These are phyloP conservation scores for Ladona fulva DNA, from an alignment of 1,140 invertebrate species.

Conservation along the genomic window DNA sequence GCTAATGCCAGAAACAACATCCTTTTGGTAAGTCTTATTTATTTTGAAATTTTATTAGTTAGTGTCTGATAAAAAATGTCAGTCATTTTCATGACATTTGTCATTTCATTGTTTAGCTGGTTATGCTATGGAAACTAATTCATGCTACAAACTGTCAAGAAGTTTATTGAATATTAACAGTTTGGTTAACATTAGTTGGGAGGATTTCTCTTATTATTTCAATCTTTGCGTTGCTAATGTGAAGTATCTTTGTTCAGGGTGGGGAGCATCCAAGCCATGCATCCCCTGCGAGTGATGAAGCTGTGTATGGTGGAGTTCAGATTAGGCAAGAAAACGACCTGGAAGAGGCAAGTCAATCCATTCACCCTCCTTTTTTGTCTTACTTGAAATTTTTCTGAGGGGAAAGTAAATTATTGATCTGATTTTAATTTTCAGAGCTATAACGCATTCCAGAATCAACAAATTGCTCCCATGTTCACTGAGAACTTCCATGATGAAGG, in stretches of 20 bases:
- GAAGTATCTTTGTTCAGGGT: slow-evolving; percentile 25
- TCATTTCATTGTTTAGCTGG: too few relatives aligned
- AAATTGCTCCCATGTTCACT: slow-evolving; percentile 49
- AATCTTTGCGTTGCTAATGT: too few relatives aligned
- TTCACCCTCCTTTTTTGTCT: background rate
- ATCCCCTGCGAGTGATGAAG: slow-evolving; percentile 44
- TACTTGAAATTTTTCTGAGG: background rate
- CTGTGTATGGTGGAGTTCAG: slow-evolving; percentile 43
- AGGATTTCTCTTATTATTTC: too few relatives aligned
- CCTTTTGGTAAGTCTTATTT: slow-evolving; percentile 42
- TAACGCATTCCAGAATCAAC: slow-evolving; percentile 49
- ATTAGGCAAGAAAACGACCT: slow-evolving; percentile 39
- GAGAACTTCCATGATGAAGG: slow-evolving; percentile 57
- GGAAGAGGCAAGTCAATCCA: background rate
- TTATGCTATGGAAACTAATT: too few relatives aligned
- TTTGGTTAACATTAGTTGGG: too few relatives aligned
- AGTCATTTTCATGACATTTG: too few relatives aligned
- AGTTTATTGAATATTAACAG: too few relatives aligned
- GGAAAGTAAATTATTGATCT: background rate
- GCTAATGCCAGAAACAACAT: slow-evolving; percentile 53
- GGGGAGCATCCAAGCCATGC: slow-evolving; percentile 34
- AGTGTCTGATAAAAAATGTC: too few relatives aligned
- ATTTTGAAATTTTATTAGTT: too few relatives aligned
- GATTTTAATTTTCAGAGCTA: slow-evolving; percentile 39
- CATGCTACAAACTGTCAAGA: too few relatives aligned